These are phyloP conservation scores for Nomada ferruginata DNA, from an alignment of 2,888 invertebrate genomes.

Conservation along the genomic window DNA sequence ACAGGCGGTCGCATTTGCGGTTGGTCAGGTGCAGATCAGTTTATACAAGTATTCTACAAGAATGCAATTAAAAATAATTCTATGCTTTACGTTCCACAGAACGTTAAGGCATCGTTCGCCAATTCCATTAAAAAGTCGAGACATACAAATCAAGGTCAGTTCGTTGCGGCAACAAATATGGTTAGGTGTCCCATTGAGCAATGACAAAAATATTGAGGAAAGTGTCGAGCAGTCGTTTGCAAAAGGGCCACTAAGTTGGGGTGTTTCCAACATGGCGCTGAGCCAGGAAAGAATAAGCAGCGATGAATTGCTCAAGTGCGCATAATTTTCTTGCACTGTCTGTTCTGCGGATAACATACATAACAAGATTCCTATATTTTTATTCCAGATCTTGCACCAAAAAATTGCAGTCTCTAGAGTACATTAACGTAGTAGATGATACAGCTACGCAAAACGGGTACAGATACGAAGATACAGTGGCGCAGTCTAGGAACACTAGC, in stretches of 20 bases:
- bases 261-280: conserved; percentile 86
- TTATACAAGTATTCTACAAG: background rate
- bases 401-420: conserved; percentile 85
- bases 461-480: conserved; percentile 2
- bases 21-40: conserved; percentile 68
- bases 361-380: background rate
- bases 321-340: background rate
- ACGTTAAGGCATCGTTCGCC: conserved; percentile 76
- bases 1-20: conserved; percentile 68
- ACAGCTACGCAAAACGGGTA: conserved; percentile 64
- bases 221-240: conserved; percentile 57
- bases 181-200: conserved; percentile 87
- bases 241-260: conserved; percentile 88
- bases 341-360: too few species aligned
- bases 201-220: conserved; percentile 75
- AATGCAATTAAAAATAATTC: background rate
- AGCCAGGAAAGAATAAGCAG: conserved; percentile 86
- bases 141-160: conserved; percentile 89
- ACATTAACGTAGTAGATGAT: conserved; percentile 51
- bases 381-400: conserved; percentile 87
- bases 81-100: conserved; percentile 57
- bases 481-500: background rate
- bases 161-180: conserved; percentile 90
- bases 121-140: conserved; percentile 75
- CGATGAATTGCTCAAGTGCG: conserved; percentile 86